Conservation (phyloP, 2,113 vertebrate species). For the Ifrita kowaldi region DNA sequence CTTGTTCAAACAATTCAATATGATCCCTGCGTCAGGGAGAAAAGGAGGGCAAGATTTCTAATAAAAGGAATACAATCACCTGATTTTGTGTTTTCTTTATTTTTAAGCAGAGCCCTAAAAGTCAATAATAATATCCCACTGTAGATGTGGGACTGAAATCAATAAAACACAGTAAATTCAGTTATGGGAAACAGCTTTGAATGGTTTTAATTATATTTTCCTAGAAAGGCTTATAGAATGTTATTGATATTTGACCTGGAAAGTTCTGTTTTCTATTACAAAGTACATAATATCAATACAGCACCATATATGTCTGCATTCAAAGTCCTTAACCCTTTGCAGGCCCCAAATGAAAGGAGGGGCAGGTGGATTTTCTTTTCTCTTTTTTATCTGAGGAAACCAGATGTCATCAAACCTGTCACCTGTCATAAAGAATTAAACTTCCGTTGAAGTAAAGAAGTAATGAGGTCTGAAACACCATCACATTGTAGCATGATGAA, state of each 20-base stretch:
- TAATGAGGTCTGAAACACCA: not conserved
- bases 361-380: not conserved
- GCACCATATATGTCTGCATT: constrained; percentile 35
- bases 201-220: constrained; percentile 79
- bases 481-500: not conserved
- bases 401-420: constrained; percentile 21
- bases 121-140: constrained; percentile 27
- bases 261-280: constrained; percentile 65
- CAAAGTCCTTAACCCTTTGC: constrained; percentile 28
- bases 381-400: constrained; percentile 2
- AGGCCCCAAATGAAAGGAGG: constrained; percentile 5
- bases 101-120: constrained; percentile 38
- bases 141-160: constrained; percentile 39
- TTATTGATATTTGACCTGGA: constrained; percentile 69
- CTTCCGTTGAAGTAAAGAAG: not conserved
- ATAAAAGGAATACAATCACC: constrained; percentile 34
- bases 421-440: constrained; percentile 33
- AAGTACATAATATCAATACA: constrained; percentile 47
- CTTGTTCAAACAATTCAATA: not conserved
- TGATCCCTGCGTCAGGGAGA: not conserved
- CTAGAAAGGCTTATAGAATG: constrained; percentile 75
- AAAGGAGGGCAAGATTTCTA: not conserved
- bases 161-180: constrained; percentile 42
- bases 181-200: constrained; percentile 56
- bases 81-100: constrained; percentile 20